Evolutionary conservation across 2,113 vertebrate species (phyloP), one percentile per base, ranked within the genome.

Genomic region (Chaenogobius annularis): DNA sequence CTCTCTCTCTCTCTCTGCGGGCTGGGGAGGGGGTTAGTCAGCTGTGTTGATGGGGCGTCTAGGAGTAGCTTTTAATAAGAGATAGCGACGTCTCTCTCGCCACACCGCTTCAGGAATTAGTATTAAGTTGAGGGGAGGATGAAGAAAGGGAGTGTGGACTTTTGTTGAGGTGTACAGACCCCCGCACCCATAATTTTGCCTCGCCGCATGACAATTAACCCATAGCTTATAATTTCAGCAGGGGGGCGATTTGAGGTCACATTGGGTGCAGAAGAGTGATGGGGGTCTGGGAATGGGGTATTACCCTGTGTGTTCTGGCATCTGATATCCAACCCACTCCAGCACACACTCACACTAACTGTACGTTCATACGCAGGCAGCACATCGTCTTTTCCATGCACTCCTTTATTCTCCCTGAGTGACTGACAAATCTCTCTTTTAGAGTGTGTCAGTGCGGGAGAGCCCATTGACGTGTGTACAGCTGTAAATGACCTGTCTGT

Each of bases 171-270:
- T 97, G 95, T 93, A 93, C 91, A 93, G 92, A 95, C 95, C 95
- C 95, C 95, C 93, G 93, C 94, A 96, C 95, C 90, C 95, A 95
- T 94, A 93, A 94, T 94, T 96, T 95, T 95, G 95, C 95, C 92
- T 89, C 94, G 81, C 95, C 94, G 95, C 94, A 95, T 95, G 95
- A 94, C 96, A 97, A 98, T 98, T 98, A 98, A 97, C 97, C 96
- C 95, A 22, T 52, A 82, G 88, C 90, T 83, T 82, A 79, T 71
- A 69, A 68, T 78, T 82, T 22, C 68, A 85, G 89, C 74, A 58
- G 90, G 91, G 87, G 87, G 82, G 69, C 69, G 68, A 70, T 89
- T 82, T 79, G 80, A 78, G 83, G 79, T 76, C 55, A 52, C 54
- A 74, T 58, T 55, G 85, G 80, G 82, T 79, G 85, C 78, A 79